Conservation (phyloP, 2,797 vertebrate species). For the Nannoperca obscura region DNA sequence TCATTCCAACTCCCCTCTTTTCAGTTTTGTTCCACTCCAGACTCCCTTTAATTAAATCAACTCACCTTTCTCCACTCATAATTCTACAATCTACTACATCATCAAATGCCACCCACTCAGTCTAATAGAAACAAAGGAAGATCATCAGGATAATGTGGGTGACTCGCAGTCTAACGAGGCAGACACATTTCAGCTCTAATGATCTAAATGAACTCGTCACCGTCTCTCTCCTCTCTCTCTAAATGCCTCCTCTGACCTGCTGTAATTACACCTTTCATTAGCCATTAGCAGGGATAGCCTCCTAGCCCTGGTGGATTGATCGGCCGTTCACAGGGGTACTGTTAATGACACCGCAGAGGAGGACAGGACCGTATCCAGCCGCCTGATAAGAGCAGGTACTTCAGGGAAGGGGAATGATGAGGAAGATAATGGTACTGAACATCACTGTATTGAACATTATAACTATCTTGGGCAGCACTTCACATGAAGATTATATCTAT, state of each 20-base stretch:
- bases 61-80: slow-evolving; percentile 57
- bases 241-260: slow-evolving; percentile 73
- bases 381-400: slow-evolving; percentile 72
- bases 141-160: slow-evolving; percentile 68
- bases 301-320: slow-evolving; percentile 73
- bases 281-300: slow-evolving; percentile 78
- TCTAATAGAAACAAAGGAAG: slow-evolving; percentile 70
- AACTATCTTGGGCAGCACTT: slow-evolving; percentile 62
- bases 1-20: slow-evolving; percentile 10
- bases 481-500: slow-evolving; percentile 60
- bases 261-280: slow-evolving; percentile 85
- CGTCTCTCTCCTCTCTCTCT: slow-evolving; percentile 58
- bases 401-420: slow-evolving; percentile 62
- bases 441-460: slow-evolving; percentile 45
- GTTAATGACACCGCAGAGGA: slow-evolving; percentile 70
- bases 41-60: slow-evolving; percentile 69
- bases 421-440: slow-evolving; percentile 60
- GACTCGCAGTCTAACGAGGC: slow-evolving; percentile 74
- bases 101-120: slow-evolving; percentile 62
- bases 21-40: slow-evolving; percentile 29
- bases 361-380: slow-evolving; percentile 44
- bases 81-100: slow-evolving; percentile 54
- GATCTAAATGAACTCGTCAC: slow-evolving; percentile 80
- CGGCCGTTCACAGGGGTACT: slow-evolving; percentile 57
- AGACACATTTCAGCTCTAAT: slow-evolving; percentile 76